Evolutionary conservation across 2,797 vertebrate genomes (phyloP), one percentile per base, ranked within the genome.

Genomic region (Setipinna tenuifilis): DNA sequence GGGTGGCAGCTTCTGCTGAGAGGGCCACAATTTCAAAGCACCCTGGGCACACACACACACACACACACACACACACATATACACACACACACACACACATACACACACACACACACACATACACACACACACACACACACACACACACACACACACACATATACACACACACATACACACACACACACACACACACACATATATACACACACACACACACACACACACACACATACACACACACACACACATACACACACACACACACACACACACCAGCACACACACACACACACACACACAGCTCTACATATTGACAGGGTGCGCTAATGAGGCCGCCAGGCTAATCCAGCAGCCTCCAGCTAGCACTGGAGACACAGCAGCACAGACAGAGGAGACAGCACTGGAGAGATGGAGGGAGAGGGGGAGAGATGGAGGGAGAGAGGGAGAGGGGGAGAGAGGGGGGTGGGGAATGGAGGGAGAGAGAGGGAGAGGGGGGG

Each of bases 241-340:
- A n/a, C 6, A 68, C 21, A 68, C 62, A 68, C 6, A 68, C 19
- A 68, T 17, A 68, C 62, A 68, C 62, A n/a, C 19, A n/a, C 28
- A n/a, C 62, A n/a, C 21, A 28, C 62, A 48, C 46, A 48, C 46
- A 48, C 46, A 48, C 46, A 48, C 46, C 46, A 48, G n/a, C 46
- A 48, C 46, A 48, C 46, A 48, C 46, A 48, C 46, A 48, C 46
- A 48, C 6, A 12, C 31, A 81, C 46, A 25, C 84, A 28, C 21
- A 83, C 83, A 85, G 35, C 35, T 41, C 35, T 41, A 41, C 2
- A 41, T 41, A 41, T 41, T 41, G 35, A 41, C 35, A 41, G 35
- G 5, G 35, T 83, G 89, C 50, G 28, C 65, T 71, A 71, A 71
- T 71, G 65, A 71, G 65, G 65, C 65, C 6, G 65, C 25, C 25